Base-by-base conservation (phyloP, 2,797 vertebrate species). In the Calcarius lapponicus region DNA sequence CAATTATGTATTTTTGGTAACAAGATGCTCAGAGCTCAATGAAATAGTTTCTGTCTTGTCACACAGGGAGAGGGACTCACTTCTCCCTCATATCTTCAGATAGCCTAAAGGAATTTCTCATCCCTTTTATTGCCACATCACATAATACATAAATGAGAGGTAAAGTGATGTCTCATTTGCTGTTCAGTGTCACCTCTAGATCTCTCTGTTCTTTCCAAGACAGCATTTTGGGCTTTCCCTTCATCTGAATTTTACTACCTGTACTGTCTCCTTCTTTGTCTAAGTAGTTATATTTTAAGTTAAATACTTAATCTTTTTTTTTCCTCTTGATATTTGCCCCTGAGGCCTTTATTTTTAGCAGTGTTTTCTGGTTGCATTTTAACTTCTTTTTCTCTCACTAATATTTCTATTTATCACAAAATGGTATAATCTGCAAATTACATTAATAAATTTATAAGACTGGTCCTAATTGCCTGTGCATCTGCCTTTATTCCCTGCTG, bases 381-480 rank as follows among this genome's bases (percentile, higher is more conserved):
- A 84, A 54, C 7, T 20, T 25, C 24, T 75, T 78, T 53, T 67
- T 14, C 54, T 88, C 60, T 78, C 67, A 58, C 22, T 80, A 32
- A 17, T 67, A 43, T 88, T 88, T 92, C 45, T 84, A 28, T 88
- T 74, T 92, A 74, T 82, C 67, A 86, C 38, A 82, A 73, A 86
- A 26, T 17, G 9, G 5, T 87, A 80, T 71, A 67, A 82, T 88
- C 67, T 80, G 25, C 20, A 94, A 92, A 93, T 76, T 85, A 24
- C 42, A 71, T 92, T 76, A 94, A 92, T 80, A 86, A 66, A 95
- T 86, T 76, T 88, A 22, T 87, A 86, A 67, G 53, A 78, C 60
- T 53, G 11, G 36, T 86, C 57, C 50, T 92, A 93, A 92, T 67
- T 85, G 50, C 45, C 56, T 66, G 36, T 91, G 80, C 32, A 69